Evolutionary conservation across 2,888 invertebrate species (phyloP).

Genomic region (Hanleya hanleyi): DNA sequence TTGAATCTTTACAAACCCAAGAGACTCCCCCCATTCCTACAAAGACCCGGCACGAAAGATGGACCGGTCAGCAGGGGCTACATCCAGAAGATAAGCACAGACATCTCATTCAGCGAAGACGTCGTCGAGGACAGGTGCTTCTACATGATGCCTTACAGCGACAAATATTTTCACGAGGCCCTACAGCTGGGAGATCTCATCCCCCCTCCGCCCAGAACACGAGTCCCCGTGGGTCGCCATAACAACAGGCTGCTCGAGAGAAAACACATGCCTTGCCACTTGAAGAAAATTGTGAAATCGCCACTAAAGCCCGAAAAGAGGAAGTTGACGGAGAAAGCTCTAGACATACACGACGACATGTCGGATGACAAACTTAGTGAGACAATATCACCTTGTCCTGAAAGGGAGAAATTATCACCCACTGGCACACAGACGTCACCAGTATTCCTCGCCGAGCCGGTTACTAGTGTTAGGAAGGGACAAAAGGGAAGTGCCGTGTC

Average conservation of each 20-base stretch:
- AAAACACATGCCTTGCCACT: slow-evolving; percentile 63
- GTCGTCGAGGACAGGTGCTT: slow-evolving; percentile 68
- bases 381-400: neutral
- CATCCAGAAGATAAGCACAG: slow-evolving; percentile 61
- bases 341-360: slow-evolving; percentile 53
- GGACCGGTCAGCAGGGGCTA: slow-evolving; percentile 54
- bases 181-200: slow-evolving; percentile 58
- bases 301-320: slow-evolving; percentile 58
- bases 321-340: slow-evolving; percentile 53
- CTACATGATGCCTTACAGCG: slow-evolving; percentile 68
- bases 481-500: neutral
- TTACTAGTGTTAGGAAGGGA: neutral
- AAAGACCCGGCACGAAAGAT: slow-evolving; percentile 27
- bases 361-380: neutral
- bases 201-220: slow-evolving; percentile 38
- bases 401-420: neutral
- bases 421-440: slow-evolving; percentile 4
- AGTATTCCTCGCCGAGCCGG: slow-evolving; percentile 28
- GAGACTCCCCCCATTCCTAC: slow-evolving; percentile 17
- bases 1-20: slow-evolving; percentile 36
- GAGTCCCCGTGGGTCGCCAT: slow-evolving; percentile 54
- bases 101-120: slow-evolving; percentile 66
- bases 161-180: slow-evolving; percentile 64
- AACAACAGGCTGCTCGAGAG: slow-evolving; percentile 53
- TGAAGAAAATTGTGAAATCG: slow-evolving; percentile 51